Evolutionary conservation across 2,113 vertebrate species (phyloP).

Genomic region (Cacatua alba): DNA sequence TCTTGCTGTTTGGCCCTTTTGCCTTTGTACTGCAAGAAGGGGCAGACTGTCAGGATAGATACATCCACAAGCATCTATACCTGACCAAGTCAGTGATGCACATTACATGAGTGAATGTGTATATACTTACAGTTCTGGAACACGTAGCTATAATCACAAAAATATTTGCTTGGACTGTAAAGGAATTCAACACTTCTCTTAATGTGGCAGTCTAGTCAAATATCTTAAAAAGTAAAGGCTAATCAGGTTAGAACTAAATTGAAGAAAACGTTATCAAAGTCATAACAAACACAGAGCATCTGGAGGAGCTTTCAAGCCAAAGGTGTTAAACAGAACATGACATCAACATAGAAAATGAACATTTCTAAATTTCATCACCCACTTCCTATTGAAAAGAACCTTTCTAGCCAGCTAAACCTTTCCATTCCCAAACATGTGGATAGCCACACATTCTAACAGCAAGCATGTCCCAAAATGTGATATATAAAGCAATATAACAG

Average conservation of each 20-base stretch:
- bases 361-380: neutral
- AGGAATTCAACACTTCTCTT: neutral
- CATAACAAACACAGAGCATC: neutral
- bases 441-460: constrained; percentile 9
- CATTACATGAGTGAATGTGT: neutral
- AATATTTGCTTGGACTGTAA: neutral
- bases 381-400: neutral
- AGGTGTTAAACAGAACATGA: neutral
- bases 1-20: neutral
- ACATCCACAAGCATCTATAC: neutral
- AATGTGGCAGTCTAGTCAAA: neutral
- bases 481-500: constrained; percentile 39
- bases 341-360: neutral
- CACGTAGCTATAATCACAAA: neutral
- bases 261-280: neutral
- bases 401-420: neutral
- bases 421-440: neutral
- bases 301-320: neutral
- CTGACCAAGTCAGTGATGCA: neutral
- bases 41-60: neutral
- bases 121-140: neutral
- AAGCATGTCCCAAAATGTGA: neutral
- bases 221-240: neutral
- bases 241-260: neutral
- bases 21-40: neutral